A percentile compares a stretch with the other conserved stretches of the same genome.
Conservation (phyloP, 2,888 invertebrate species). For the Lagria hirta region DNA sequence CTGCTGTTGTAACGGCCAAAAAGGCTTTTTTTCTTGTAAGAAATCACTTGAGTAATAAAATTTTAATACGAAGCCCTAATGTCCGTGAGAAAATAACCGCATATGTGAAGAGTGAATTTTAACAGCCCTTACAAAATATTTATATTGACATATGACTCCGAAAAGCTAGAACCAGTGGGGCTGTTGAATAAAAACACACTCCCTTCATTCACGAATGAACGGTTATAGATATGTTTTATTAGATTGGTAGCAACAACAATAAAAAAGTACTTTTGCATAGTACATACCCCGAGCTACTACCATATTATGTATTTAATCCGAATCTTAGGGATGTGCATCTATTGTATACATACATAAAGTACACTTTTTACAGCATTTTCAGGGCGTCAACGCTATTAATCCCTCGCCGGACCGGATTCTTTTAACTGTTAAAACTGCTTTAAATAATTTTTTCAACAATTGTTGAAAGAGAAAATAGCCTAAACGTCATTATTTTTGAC, state of each 20-base stretch:
- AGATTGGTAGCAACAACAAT: constrained; percentile 26
- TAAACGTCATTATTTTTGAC: too few species aligned
- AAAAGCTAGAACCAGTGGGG: constrained; percentile 35
- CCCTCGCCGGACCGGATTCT: too few species aligned
- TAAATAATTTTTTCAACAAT: too few species aligned
- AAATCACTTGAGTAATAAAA: constrained; percentile 37
- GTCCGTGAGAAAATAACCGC: constrained; percentile 52
- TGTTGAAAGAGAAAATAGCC: too few species aligned
- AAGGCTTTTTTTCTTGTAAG: constrained; percentile 25
- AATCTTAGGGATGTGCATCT: constrained; percentile 31
- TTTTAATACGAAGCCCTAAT: constrained; percentile 45
- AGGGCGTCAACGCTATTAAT: too few species aligned
- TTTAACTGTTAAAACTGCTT: too few species aligned
- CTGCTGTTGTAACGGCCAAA: background rate
- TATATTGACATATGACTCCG: constrained; percentile 53
- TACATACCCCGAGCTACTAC: too few species aligned
- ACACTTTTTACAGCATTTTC: constrained; percentile 35
- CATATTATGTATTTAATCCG: too few species aligned
- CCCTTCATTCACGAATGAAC: constrained; percentile 34
- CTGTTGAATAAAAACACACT: constrained; percentile 30
- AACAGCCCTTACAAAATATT: constrained; percentile 52
- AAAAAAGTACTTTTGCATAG: constrained; percentile 36
- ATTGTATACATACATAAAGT: constrained; percentile 32
- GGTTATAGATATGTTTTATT: constrained; percentile 39
- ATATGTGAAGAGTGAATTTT: constrained; percentile 45